These are phyloP conservation scores for Dendrolimus pini DNA, from an alignment of 2,888 invertebrate genomes.

Conservation along the genomic window DNA sequence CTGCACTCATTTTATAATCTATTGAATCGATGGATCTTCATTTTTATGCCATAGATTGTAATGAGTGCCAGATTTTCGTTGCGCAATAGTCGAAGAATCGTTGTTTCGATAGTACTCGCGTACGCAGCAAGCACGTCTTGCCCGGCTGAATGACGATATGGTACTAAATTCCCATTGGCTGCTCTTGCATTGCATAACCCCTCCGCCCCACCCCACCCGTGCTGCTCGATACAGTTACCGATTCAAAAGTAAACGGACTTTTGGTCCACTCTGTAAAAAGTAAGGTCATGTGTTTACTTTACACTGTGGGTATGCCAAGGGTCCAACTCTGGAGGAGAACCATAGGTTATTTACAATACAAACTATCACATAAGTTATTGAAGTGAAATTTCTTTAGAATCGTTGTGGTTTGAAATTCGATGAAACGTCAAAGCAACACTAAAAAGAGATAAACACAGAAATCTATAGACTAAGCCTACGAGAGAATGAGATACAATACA, in stretches of 20 bases:
- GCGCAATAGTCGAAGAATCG: constrained; percentile 3
- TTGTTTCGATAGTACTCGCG: constrained; percentile 3
- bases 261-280: background rate
- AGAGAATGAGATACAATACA: too few relatives aligned
- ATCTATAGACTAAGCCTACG: too few relatives aligned
- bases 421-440: too few relatives aligned
- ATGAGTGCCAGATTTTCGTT: constrained; percentile 4
- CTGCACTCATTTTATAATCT: background rate
- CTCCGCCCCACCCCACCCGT: background rate
- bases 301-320: too few relatives aligned
- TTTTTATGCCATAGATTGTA: constrained; percentile 1
- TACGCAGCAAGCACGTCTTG: background rate
- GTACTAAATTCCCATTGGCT: background rate
- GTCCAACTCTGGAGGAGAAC: too few relatives aligned
- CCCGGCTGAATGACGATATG: background rate
- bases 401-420: too few relatives aligned
- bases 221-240: background rate
- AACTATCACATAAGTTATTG: too few relatives aligned
- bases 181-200: background rate
- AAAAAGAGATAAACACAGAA: too few relatives aligned
- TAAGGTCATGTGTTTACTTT: background rate
- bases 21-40: constrained; percentile 1
- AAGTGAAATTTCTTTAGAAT: too few relatives aligned
- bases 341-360: too few relatives aligned
- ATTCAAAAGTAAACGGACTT: background rate